Evolutionary conservation across 2,888 invertebrate species (phyloP), one percentile per base, ranked within the genome.

Genomic region (Catocala nupta): DNA sequence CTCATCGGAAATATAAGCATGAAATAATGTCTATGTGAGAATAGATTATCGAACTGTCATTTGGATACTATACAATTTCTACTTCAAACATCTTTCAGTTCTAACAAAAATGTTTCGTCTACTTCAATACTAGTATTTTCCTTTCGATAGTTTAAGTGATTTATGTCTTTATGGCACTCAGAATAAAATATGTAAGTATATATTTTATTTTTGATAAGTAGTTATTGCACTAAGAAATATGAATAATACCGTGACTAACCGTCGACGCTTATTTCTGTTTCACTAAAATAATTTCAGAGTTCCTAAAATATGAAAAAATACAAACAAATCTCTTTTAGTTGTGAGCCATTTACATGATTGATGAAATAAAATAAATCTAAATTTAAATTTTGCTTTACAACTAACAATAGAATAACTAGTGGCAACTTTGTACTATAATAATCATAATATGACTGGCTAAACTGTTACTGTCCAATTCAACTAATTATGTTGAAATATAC

Each of bases 21-120:
- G 25, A 25, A 25, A 3, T 25, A 25, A 25, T 25, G 25, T 25
- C 25, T 25, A 25, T 25, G 25, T 25, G 25, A 25, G 25, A 25
- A 25, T 1, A 25, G 25, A 25, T 25, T 25, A 67, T 78, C 68
- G 66, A 69, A 55, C 16, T 67, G 59, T 74, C 75, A 61, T 79
- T 72, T 70, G 10, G 16, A 55, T 53, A 50, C 36, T 39, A 16
- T 16, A 54, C 25, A 36, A 25, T 11, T 51, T 49, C 49, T n/a
- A 33, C 49, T 7, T 48, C 33, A 34, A 49, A 49, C 33, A 33
- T 49, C 25, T 51, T 10, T 16, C 47, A 4, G 1, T 45, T 45
- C 8, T 47, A 16, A 53, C 11, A 12, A 34, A 55, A 45, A 25
- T 45, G 12, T 45, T 44, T 39, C 53, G 12, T 5, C 6, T 34